Conservation (phyloP, 2,888 invertebrate species). For the Bhutanitis thaidina region DNA sequence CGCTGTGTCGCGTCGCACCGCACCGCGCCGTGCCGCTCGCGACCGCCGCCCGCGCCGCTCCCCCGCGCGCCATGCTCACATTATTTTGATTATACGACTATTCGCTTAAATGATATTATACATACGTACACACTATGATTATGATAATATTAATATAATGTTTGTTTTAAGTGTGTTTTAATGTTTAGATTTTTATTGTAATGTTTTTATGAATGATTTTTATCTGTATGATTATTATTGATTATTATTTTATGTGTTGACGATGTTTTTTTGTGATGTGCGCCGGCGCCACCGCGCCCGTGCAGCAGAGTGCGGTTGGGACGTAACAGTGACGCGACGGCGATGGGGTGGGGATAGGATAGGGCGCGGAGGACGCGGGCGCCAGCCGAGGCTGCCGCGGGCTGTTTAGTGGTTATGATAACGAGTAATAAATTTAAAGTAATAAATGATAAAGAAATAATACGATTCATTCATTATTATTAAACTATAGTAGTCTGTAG, state of each 20-base stretch:
- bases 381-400: slow-evolving; percentile 67
- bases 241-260: slow-evolving; percentile 81
- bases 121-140: slow-evolving; percentile 78
- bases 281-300: slow-evolving; percentile 49
- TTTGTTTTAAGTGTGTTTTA: slow-evolving; percentile 81
- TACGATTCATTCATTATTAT: slow-evolving; percentile 75
- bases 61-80: slow-evolving; percentile 71
- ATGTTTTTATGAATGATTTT: slow-evolving; percentile 81
- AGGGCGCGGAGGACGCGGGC: slow-evolving; percentile 29
- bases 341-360: not conserved
- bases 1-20: slow-evolving; percentile 27
- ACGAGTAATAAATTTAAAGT: slow-evolving; percentile 73
- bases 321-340: not conserved
- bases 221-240: slow-evolving; percentile 80
- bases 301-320: not conserved
- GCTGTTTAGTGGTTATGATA: slow-evolving; percentile 71
- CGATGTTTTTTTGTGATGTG: slow-evolving; percentile 78
- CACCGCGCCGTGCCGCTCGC: slow-evolving; percentile 25
- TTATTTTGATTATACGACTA: slow-evolving; percentile 79
- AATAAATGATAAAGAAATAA: slow-evolving; percentile 71
- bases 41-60: slow-evolving; percentile 45
- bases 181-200: slow-evolving; percentile 81
- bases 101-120: slow-evolving; percentile 79
- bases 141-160: slow-evolving; percentile 80
- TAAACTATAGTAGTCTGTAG: slow-evolving; percentile 77